These are phyloP conservation scores for Amphimallon solstitiale DNA, from an alignment of 2,888 invertebrate species.

Conservation along the genomic window DNA sequence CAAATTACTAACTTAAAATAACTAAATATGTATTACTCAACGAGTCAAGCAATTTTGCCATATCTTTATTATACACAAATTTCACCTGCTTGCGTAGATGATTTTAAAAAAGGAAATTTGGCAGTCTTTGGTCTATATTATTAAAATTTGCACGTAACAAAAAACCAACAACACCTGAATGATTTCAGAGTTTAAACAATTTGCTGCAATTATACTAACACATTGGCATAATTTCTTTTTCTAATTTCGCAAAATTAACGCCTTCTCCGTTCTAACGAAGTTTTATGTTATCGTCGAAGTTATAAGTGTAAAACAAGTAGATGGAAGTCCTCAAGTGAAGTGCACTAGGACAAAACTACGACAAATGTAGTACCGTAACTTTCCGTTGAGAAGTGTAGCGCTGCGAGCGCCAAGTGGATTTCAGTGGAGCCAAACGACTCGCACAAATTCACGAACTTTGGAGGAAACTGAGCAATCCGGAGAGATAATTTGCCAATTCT, in stretches of 20 bases:
- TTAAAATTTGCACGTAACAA: too few species aligned
- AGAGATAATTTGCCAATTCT: slow-evolving; percentile 53
- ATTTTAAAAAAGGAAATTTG: too few species aligned
- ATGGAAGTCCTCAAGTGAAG: slow-evolving; percentile 41
- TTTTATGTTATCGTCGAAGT: slow-evolving; percentile 40
- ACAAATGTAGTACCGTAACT: slow-evolving; percentile 47
- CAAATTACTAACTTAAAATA: too few species aligned
- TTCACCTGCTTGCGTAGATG: too few species aligned
- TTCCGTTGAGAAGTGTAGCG: slow-evolving; percentile 49
- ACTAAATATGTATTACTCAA: too few species aligned
- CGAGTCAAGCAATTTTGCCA: too few species aligned
- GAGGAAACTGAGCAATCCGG: slow-evolving; percentile 50
- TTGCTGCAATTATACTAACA: too few species aligned
- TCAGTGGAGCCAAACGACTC: slow-evolving; percentile 51
- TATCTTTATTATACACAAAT: too few species aligned
- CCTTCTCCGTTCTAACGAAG: slow-evolving; percentile 35
- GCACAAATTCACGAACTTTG: slow-evolving; percentile 43
- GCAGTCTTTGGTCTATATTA: too few species aligned
- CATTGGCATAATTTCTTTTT: background rate
- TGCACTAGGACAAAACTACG: slow-evolving; percentile 45
- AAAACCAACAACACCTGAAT: too few species aligned
- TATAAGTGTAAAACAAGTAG: slow-evolving; percentile 42
- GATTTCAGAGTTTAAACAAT: too few species aligned
- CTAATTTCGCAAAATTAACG: slow-evolving; percentile 25
- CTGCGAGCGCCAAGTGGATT: slow-evolving; percentile 51